These are phyloP conservation scores for Bradynema listronoti DNA, from an alignment of 1,140 invertebrate genomes.

Conservation along the genomic window DNA sequence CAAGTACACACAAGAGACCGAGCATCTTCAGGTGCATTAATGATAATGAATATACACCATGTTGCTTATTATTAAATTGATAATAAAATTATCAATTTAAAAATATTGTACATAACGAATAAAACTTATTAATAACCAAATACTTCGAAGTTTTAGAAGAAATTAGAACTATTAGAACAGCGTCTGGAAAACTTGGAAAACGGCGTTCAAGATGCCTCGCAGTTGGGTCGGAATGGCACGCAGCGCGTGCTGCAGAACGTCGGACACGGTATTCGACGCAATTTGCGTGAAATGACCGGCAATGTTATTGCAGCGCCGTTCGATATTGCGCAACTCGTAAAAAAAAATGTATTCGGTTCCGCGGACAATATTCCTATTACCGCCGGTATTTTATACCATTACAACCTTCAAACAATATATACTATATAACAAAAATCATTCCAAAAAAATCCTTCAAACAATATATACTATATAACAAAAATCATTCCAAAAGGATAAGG, in stretches of 20 bases:
- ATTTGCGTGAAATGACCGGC: conserved; percentile 33
- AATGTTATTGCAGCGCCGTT: conserved; percentile 47
- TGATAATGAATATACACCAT: conserved; percentile 7
- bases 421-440: no score
- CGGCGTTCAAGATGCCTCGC: conserved; percentile 1
- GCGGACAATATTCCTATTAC: conserved; percentile 41
- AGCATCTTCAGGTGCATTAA: conserved; percentile 37
- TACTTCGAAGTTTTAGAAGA: conserved; percentile 36
- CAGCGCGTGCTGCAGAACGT: conserved; percentile 46
- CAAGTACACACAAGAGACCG: conserved; percentile 45
- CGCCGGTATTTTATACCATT: conserved; percentile 16
- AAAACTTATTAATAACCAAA: conserved; percentile 9
- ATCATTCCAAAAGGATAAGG: no score
- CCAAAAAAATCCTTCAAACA: no score
- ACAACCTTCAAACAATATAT: background rate
- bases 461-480: no score
- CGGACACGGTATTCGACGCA: conserved; percentile 40
- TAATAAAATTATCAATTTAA: background rate
- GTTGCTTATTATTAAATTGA: no score
- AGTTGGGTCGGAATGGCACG: conserved; percentile 14
- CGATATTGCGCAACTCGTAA: conserved; percentile 38
- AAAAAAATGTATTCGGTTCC: conserved; percentile 44
- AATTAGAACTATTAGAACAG: conserved; percentile 43
- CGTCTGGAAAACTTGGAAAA: conserved; percentile 34
- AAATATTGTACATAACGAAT: no score